Evolutionary conservation across 2,888 invertebrate species (phyloP).

Genomic region (Tineola bisselliella): DNA sequence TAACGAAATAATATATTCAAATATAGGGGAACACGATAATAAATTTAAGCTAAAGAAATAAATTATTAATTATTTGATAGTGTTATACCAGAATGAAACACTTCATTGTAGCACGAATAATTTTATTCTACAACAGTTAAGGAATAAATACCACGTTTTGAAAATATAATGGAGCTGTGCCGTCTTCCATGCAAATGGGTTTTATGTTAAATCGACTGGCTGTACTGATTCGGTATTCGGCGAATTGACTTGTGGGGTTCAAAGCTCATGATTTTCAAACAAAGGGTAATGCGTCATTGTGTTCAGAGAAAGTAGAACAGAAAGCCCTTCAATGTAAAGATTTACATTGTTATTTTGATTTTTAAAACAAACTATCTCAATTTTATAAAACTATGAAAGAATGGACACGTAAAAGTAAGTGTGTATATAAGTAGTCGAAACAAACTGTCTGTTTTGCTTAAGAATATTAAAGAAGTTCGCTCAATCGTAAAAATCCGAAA

Average conservation of each 20-base stretch:
- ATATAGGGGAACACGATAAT: not conserved
- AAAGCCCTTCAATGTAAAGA: not conserved
- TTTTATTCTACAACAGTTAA: no score
- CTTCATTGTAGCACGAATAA: no score
- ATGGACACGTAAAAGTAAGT: no score
- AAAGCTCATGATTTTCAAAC: not conserved
- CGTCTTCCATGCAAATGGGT: constrained; percentile 6
- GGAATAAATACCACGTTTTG: not conserved
- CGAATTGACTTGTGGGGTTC: not conserved
- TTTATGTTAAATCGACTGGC: not conserved
- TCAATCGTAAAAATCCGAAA: not conserved
- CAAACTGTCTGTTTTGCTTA: not conserved
- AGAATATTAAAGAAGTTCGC: not conserved
- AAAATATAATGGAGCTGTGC: not conserved
- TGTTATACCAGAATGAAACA: no score
- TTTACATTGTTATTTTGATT: no score
- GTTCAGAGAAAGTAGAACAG: not conserved
- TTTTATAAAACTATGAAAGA: no score
- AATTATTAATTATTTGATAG: no score
- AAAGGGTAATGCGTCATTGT: not conserved
- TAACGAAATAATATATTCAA: not conserved
- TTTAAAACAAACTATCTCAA: no score
- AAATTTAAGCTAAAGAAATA: no score
- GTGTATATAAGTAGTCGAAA: no score
- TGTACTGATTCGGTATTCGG: not conserved